Evolutionary conservation across 2,797 vertebrate species (phyloP).

Genomic region (Chelon auratus): DNA sequence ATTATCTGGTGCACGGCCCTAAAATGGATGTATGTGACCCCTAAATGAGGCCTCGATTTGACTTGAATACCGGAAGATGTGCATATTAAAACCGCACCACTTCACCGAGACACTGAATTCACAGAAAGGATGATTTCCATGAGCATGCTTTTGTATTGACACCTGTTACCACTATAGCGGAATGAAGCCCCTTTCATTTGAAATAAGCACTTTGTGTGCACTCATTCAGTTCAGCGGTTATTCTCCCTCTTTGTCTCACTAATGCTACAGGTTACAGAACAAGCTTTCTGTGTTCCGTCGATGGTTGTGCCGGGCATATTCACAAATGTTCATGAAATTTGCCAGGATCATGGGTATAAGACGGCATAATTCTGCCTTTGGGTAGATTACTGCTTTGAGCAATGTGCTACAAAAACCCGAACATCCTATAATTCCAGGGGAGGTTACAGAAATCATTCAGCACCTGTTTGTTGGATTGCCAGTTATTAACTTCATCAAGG

Average conservation of each 20-base stretch:
- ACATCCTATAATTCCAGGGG: slow-evolving; percentile 79
- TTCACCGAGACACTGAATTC: slow-evolving; percentile 9
- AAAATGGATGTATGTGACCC: not conserved
- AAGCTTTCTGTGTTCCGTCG: slow-evolving; percentile 16
- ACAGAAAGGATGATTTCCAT: slow-evolving; percentile 1
- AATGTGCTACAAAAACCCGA: slow-evolving; percentile 48
- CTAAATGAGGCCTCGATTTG: slow-evolving; percentile 6
- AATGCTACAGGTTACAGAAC: slow-evolving; percentile 23
- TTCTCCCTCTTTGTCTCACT: slow-evolving; percentile 29
- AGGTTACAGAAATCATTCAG: slow-evolving; percentile 80
- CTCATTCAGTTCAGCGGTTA: slow-evolving; percentile 21
- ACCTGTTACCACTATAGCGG: slow-evolving; percentile 46
- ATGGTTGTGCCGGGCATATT: slow-evolving; percentile 12
- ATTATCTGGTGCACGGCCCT: not conserved
- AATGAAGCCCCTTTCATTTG: slow-evolving; percentile 24
- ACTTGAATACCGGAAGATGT: slow-evolving; percentile 5
- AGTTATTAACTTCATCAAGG: slow-evolving; percentile 88
- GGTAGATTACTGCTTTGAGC: slow-evolving; percentile 61
- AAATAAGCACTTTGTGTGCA: slow-evolving; percentile 23
- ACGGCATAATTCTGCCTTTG: slow-evolving; percentile 28
- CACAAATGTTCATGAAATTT: slow-evolving; percentile 38
- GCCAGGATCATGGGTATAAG: slow-evolving; percentile 26
- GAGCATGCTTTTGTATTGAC: slow-evolving; percentile 45
- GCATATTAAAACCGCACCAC: slow-evolving; percentile 1
- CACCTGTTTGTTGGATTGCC: slow-evolving; percentile 87